Conservation (phyloP, 2,888 invertebrate species). For the Limnephilus auricula region DNA sequence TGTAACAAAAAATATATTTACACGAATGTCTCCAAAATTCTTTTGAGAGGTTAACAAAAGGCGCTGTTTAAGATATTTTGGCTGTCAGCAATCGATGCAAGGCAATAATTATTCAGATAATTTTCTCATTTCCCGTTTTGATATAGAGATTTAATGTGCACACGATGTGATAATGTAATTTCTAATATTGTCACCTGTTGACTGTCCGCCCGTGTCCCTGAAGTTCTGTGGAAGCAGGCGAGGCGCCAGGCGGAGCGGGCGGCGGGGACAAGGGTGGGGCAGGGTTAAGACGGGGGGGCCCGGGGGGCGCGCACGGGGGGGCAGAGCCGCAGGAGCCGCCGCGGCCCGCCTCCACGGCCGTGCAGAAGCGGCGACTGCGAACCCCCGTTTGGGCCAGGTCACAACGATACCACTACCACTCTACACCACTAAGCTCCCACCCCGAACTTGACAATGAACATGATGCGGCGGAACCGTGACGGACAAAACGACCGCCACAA, state of each 20-base stretch:
- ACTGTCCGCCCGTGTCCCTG: slow-evolving; percentile 53
- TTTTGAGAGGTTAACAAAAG: neutral
- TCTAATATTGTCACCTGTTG: slow-evolving; percentile 58
- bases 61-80: neutral
- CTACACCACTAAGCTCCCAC: slow-evolving; percentile 37
- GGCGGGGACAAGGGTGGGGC: slow-evolving; percentile 69
- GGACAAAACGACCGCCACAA: neutral
- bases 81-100: neutral
- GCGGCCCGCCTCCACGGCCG: slow-evolving; percentile 73
- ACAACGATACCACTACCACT: slow-evolving; percentile 63
- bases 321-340: slow-evolving; percentile 71
- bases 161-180: slow-evolving; percentile 21
- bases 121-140: neutral
- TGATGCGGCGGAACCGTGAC: neutral
- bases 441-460: slow-evolving; percentile 31
- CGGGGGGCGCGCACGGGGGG: slow-evolving; percentile 70
- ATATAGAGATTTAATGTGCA: neutral
- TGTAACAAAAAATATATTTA: too few species aligned
- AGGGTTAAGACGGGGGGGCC: slow-evolving; percentile 73
- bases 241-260: slow-evolving; percentile 72
- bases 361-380: slow-evolving; percentile 86
- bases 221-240: slow-evolving; percentile 67
- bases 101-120: neutral
- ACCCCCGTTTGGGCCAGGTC: slow-evolving; percentile 90
- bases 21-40: neutral